phyloP scores from a whole-genome alignment of 2,888 invertebrate genomes.

The Apoda limacodes region DNA sequence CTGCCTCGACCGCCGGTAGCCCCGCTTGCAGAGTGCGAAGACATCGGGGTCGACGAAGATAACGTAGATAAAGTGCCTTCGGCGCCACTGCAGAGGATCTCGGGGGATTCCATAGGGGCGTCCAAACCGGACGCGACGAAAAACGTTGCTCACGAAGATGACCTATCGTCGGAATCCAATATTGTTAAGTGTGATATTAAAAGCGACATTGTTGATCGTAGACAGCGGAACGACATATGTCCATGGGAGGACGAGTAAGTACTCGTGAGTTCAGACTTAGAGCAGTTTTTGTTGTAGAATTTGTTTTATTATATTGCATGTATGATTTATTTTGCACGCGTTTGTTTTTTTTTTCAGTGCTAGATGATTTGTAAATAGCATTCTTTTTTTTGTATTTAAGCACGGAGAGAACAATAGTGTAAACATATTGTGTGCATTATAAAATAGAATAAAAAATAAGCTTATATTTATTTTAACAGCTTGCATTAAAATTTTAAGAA shows the following conservation, averaged over 20 bases:
- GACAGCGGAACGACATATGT: conserved; percentile 85
- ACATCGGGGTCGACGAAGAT: conserved; percentile 77
- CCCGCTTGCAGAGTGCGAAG: conserved; percentile 77
- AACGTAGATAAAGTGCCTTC: conserved; percentile 67
- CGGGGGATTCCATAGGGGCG: conserved; percentile 37
- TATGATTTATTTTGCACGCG: no score
- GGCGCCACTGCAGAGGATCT: conserved; percentile 39
- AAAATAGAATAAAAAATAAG: no score
- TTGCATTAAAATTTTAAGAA: no score
- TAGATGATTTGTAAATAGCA: no score
- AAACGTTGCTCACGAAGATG: conserved; percentile 52
- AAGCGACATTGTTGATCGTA: conserved; percentile 43
- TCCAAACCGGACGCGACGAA: conserved; percentile 44
- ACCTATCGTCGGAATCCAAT: conserved; percentile 52
- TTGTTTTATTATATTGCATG: no score
- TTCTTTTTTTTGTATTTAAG: no score
- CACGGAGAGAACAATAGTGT: no score
- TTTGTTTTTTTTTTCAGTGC: no score
- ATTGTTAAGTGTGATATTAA: conserved; percentile 57
- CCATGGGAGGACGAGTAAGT: conserved; percentile 98
- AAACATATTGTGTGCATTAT: no score
- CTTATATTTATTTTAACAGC: no score
- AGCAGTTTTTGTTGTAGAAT: no score
- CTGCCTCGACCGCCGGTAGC: conserved; percentile 56
- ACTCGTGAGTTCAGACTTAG: conserved; percentile 32